These are phyloP conservation scores for Osmoderma eremita DNA, from an alignment of 2,888 invertebrate species.

Conservation along the genomic window DNA sequence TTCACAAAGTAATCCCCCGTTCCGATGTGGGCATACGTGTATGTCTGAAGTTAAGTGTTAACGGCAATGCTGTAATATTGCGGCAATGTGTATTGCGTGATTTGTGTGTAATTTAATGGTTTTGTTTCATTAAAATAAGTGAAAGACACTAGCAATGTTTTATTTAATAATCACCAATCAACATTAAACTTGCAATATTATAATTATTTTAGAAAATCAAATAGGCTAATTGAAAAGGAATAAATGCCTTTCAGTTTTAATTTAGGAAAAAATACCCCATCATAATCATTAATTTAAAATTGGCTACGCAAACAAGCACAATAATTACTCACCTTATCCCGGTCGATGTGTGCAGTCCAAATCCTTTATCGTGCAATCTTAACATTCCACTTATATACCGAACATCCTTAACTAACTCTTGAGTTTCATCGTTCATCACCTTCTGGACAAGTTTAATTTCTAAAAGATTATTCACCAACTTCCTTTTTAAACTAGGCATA, in stretches of 20 bases:
- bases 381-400: constrained; percentile 52
- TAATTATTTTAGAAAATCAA: no score
- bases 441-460: constrained; percentile 51
- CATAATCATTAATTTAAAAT: neutral
- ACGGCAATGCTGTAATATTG: no score
- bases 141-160: no score
- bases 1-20: no score
- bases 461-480: constrained; percentile 50
- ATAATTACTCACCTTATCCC: constrained; percentile 9
- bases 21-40: no score
- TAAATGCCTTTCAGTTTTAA: neutral
- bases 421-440: constrained; percentile 37
- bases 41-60: no score
- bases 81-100: no score
- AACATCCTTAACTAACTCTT: constrained; percentile 44
- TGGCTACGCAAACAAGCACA: neutral
- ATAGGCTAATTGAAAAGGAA: no score
- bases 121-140: no score
- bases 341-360: neutral
- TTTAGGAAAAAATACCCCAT: neutral
- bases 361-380: constrained; percentile 31
- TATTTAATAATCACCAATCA: no score
- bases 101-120: no score
- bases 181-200: no score
- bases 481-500: constrained; percentile 55